Conservation (phyloP, 2,888 invertebrate species). For the Steromphala cineraria region DNA sequence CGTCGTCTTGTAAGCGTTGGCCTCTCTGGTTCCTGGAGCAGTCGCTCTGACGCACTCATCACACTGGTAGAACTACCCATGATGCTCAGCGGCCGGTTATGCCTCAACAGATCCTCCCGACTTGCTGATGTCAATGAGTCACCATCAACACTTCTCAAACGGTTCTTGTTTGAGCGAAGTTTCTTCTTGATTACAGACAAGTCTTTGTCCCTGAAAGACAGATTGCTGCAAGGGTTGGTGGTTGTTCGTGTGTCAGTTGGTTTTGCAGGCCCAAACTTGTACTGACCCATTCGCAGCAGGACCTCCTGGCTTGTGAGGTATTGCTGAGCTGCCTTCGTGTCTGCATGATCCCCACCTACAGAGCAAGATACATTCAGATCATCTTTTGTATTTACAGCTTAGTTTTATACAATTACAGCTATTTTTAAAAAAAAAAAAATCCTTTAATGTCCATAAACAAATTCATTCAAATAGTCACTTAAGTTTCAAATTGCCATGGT, state of each 20-base stretch:
- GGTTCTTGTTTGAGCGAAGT: neutral
- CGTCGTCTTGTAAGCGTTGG: conserved; percentile 47
- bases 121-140: conserved; percentile 25
- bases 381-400: neutral
- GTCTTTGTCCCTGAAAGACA: conserved; percentile 61
- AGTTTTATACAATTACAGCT: neutral
- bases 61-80: conserved; percentile 23
- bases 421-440: no score
- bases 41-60: conserved; percentile 35
- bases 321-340: conserved; percentile 52
- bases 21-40: conserved; percentile 38
- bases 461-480: neutral
- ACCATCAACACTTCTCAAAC: neutral
- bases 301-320: conserved; percentile 59
- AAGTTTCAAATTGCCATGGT: no score
- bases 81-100: conserved; percentile 26
- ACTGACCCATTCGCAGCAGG: conserved; percentile 52
- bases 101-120: conserved; percentile 22
- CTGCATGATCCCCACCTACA: conserved; percentile 61
- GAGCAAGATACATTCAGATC: conserved; percentile 12
- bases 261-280: conserved; percentile 49
- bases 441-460: neutral
- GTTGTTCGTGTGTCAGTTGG: conserved; percentile 43
- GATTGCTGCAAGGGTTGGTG: conserved; percentile 56
- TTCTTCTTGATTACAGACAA: conserved; percentile 41